Conservation (phyloP, 2,888 invertebrate species). For the Machimus atricapillus region DNA sequence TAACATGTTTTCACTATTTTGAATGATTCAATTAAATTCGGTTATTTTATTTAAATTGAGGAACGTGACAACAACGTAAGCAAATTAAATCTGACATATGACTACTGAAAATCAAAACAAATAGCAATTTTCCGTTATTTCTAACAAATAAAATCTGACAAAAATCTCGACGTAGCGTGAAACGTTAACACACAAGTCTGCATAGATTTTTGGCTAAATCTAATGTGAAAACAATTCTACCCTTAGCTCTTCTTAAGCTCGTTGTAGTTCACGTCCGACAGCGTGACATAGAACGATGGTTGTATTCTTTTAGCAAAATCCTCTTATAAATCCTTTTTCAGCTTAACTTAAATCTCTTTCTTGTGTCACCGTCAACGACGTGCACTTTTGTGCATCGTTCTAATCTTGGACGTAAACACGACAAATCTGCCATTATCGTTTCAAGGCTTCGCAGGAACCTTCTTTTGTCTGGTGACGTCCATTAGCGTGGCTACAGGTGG, state of each 20-base stretch:
- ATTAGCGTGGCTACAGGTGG: background rate
- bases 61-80: no score
- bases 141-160: background rate
- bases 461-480: background rate
- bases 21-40: no score
- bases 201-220: background rate
- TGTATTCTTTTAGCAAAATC: background rate
- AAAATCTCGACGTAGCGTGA: background rate
- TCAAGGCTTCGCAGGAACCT: background rate
- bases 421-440: background rate
- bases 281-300: background rate
- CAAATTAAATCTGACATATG: no score
- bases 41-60: no score
- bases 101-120: background rate
- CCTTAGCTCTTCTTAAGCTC: background rate
- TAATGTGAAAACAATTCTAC: background rate
- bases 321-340: background rate
- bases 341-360: background rate
- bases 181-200: background rate
- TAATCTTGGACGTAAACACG: background rate
- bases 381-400: background rate
- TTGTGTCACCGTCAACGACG: background rate
- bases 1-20: no score
- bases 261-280: background rate
- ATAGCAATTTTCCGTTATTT: background rate